These are phyloP conservation scores for Platysternon megacephalum DNA, from an alignment of 2,113 vertebrate genomes.

Conservation along the genomic window DNA sequence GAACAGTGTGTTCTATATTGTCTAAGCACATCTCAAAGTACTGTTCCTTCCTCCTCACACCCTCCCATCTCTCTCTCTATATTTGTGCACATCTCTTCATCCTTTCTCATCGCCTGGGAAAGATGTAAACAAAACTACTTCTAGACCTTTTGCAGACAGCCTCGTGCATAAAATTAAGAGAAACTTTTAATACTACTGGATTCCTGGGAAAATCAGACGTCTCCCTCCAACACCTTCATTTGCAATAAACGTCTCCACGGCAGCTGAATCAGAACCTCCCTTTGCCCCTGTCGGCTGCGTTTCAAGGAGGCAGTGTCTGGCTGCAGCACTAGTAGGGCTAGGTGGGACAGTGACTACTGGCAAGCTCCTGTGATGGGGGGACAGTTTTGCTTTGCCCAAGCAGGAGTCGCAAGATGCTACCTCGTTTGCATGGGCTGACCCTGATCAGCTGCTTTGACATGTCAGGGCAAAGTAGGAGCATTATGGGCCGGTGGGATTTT, in stretches of 20 bases:
- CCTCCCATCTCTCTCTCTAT: fast-evolving
- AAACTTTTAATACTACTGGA: background rate
- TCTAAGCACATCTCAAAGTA: too few species aligned
- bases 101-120: background rate
- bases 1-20: too few species aligned
- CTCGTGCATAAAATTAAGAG: background rate
- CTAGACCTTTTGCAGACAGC: background rate
- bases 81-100: background rate
- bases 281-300: too few species aligned
- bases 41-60: background rate
- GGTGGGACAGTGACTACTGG: background rate
- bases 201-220: background rate
- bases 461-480: background rate
- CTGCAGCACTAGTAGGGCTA: background rate
- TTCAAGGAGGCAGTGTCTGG: background rate
- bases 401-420: background rate
- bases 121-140: background rate
- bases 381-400: background rate
- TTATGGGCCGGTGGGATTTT: background rate
- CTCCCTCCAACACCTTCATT: background rate
- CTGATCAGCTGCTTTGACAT: background rate
- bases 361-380: background rate
- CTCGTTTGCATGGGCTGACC: background rate
- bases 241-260: background rate
- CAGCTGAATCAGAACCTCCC: background rate